Evolutionary conservation across 2,888 invertebrate species (phyloP), one percentile per base, ranked within the genome.

Genomic region (Eristalis tenax): DNA sequence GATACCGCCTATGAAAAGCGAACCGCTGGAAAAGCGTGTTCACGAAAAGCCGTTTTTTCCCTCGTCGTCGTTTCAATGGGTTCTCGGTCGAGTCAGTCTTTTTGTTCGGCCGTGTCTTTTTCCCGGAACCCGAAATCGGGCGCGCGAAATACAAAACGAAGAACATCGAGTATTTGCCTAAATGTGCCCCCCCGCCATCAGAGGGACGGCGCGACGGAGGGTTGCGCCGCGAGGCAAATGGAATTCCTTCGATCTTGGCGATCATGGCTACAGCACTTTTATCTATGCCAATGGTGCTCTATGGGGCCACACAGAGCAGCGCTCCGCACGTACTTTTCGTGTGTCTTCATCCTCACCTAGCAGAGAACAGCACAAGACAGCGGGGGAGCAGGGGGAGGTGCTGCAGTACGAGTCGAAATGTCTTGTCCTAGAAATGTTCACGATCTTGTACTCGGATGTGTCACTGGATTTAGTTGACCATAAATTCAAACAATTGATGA

Each of bases 381-480:
- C 43, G 76, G 22, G 56, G 50, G 15, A 11, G 23, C 63, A 4
- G 38, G n/a, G 22, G 71, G 75, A 80, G 87, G 18, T 82, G 61
- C 28, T 13, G 59, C 59, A 15, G 13, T 59, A 59, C 70, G 78
- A 78, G 78, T 63, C 76, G 79, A 87, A 87, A 83, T 83, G 79
- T 83, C 81, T 89, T 89, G 89, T 89, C 89, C 89, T 89, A 89
- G 89, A 89, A 89, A 89, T 89, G 86, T 88, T 88, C 89, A 87
- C 89, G 89, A 89, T 89, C 89, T 81, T 89, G 89, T 89, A 84
- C 88, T 84, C 79, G 83, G 83, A 88, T 89, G 84, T 89, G 89
- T 89, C 89, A 88, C 84, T 88, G 82, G 87, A 74, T 80, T 89
- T 84, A 84, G 87, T 87, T 88, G 89, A 89, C 89, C 87, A 88